Percentiles rank a stretch among this genome's conserved stretches.
phyloP scores from a whole-genome alignment of 2,888 invertebrate genomes.

The Spatulosminthurus flaviceps region DNA sequence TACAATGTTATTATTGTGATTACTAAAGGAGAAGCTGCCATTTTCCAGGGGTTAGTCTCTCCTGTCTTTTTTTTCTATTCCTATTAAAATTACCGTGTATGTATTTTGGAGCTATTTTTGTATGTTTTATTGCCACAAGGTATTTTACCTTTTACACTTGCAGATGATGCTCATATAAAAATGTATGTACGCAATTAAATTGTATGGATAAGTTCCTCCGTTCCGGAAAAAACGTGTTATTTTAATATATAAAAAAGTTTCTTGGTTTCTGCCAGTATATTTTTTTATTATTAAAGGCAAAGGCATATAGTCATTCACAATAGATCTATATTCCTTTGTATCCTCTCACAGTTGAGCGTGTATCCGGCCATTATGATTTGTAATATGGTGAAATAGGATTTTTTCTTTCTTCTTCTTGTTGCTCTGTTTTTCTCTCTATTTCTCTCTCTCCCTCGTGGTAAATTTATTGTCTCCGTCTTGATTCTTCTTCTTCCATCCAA shows the following conservation, averaged over 20 bases:
- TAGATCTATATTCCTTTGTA: not conserved
- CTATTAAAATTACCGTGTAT: no score
- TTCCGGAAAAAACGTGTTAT: no score
- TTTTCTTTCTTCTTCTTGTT: not conserved
- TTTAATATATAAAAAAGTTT: no score
- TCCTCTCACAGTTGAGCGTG: slow-evolving; percentile 24
- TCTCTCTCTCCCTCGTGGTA: not conserved
- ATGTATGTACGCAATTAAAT: no score
- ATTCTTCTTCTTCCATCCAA: slow-evolving; percentile 7
- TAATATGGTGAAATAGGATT: not conserved
- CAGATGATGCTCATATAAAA: no score
- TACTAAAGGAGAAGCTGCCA: not conserved
- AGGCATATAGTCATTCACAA: not conserved
- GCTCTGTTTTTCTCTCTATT: not conserved
- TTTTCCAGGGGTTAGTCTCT: not conserved
- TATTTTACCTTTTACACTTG: no score
- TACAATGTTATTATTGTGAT: not conserved
- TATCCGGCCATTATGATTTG: slow-evolving; percentile 31
- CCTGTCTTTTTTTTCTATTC: no score
- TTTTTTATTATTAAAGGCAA: not conserved
- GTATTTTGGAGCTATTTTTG: no score
- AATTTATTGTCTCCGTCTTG: slow-evolving; percentile 11
- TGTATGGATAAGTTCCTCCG: no score
- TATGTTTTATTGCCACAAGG: no score
- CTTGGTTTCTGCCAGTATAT: not conserved